phyloP scores from a whole-genome alignment of 2,113 vertebrate genomes.

The Crocuta crocuta region DNA sequence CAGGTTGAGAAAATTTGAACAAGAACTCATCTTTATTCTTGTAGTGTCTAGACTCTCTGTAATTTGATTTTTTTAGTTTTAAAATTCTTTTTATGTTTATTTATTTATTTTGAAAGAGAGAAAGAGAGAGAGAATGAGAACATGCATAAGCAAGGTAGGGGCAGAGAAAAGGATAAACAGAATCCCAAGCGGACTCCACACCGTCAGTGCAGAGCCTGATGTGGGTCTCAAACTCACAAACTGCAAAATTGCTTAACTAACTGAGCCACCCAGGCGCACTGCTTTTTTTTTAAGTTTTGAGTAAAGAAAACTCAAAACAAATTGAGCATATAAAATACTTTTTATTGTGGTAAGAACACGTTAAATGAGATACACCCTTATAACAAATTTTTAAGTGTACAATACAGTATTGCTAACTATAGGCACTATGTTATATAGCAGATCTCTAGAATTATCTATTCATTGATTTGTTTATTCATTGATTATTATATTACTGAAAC shows the following conservation, averaged over 20 bases:
- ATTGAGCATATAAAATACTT: not conserved
- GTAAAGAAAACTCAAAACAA: conserved; percentile 19
- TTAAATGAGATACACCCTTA: not conserved
- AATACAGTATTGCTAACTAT: not conserved
- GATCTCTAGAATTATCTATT: not conserved
- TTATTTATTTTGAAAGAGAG: not conserved
- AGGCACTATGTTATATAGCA: not conserved
- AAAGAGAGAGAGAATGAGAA: too few relatives aligned
- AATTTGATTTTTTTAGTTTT: not conserved
- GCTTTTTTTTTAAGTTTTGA: not conserved
- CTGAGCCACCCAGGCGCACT: too few relatives aligned
- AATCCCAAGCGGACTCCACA: too few relatives aligned
- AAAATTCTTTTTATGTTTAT: too few relatives aligned
- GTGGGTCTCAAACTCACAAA: too few relatives aligned
- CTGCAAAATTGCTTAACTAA: too few relatives aligned
- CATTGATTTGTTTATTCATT: not conserved
- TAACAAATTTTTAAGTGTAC: not conserved
- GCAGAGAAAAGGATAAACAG: too few relatives aligned
- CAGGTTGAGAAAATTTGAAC: not conserved
- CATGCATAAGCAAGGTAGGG: too few relatives aligned
- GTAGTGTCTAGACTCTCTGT: not conserved
- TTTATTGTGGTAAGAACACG: not conserved
- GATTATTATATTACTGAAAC: not conserved
- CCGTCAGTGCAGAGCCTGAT: too few relatives aligned
- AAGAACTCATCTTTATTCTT: not conserved